These are phyloP conservation scores for Cepaea hortensis DNA, from an alignment of 2,888 invertebrate genomes.

Conservation along the genomic window DNA sequence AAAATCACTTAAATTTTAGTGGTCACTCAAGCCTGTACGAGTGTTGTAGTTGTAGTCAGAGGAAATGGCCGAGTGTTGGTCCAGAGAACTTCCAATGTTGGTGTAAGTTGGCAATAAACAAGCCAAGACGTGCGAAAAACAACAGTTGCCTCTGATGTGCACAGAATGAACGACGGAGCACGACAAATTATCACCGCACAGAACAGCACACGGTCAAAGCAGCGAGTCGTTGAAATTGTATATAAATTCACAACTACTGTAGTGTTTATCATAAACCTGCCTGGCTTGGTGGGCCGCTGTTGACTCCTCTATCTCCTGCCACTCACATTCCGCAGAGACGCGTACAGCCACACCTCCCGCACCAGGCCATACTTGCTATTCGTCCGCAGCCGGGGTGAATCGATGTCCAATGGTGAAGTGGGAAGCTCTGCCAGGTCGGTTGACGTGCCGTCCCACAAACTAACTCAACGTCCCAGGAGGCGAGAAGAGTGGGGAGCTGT, in stretches of 20 bases:
- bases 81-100: conserved; percentile 1
- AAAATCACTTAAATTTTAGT: not conserved
- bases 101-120: conserved; percentile 23
- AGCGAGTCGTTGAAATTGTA: conserved; percentile 29
- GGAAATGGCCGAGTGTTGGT: not conserved
- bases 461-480: conserved; percentile 25
- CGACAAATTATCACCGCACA: conserved; percentile 13
- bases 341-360: not conserved
- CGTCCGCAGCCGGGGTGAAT: not conserved
- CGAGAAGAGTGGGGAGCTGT: conserved; percentile 1
- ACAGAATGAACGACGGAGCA: not conserved
- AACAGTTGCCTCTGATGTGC: conserved; percentile 12
- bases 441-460: conserved; percentile 2
- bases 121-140: not conserved
- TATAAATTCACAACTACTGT: conserved; percentile 24
- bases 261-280: conserved; percentile 40
- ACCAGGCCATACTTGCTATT: not conserved
- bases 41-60: not conserved
- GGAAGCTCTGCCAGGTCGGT: not conserved
- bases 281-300: conserved; percentile 10
- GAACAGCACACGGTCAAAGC: conserved; percentile 17
- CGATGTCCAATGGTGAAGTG: conserved; percentile 19
- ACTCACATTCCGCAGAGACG: not conserved
- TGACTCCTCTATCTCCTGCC: not conserved
- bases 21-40: not conserved